Evolutionary conservation across 2,888 invertebrate genomes (phyloP), one percentile per base, ranked within the genome.

Genomic region (Cheilosia vulpina): DNA sequence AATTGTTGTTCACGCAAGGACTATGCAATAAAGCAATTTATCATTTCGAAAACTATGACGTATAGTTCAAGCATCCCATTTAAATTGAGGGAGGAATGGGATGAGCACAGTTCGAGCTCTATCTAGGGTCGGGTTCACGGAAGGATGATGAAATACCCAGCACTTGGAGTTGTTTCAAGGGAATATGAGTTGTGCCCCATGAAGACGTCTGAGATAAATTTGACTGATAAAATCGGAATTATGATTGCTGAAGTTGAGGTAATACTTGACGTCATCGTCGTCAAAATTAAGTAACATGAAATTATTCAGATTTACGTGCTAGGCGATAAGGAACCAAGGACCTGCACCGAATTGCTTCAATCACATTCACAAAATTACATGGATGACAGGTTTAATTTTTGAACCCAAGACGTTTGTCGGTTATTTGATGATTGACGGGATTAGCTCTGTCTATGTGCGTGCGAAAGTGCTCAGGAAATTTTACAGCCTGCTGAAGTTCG

Each of bases 11-110:
- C 73, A 75, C 80, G 55, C 65, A 84, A 84, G 69, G 75, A 80
- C 84, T 63, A 45, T 84, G 84, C 79, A 79, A 80, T 84, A 65
- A 84, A 79, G 65, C 24, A 75, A 84, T 80, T 84, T 84, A 71
- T 84, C 80, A 71, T 76, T 80, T 60, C 21, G 27, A 13, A 53
- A 75, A 69, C 34, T 69, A 21, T 71, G 63, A 68, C 69, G n/a
- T 41, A 11, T 27, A 66, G 65, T 76, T 43, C 45, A 75, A 75
- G 62, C 57, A 50, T 34, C 41, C 41, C 55, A 68, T 55, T 68
- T 27, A 38, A n/a, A 72, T 19, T 38, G 38, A 31, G 13, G n/a
- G 31, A 6, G 13, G 9, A 1, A 41, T 17, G 34, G 31, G 31
- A 52, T 34, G 41, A 47, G 31, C 7, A 73, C 24, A 34, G 34